Conservation (phyloP, 2,113 vertebrate species). For the Siniperca chuatsi region DNA sequence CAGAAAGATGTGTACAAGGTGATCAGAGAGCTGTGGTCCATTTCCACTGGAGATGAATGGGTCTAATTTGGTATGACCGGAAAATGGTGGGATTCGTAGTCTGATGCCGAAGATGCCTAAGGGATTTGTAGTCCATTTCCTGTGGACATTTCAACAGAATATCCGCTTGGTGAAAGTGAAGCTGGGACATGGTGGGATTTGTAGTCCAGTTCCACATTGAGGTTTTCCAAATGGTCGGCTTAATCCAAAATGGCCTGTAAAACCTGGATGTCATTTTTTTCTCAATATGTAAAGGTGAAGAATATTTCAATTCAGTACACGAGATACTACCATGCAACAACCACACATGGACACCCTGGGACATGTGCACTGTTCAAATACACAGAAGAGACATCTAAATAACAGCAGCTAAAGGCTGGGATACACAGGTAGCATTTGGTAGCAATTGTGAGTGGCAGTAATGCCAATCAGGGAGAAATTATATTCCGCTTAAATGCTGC, state of each 20-base stretch:
- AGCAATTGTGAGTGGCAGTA: conserved; percentile 24
- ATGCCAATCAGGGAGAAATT: neutral
- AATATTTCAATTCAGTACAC: conserved; percentile 61
- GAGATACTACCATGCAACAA: conserved; percentile 75
- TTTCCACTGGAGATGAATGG: neutral
- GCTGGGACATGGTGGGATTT: conserved; percentile 19
- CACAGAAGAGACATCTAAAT: conserved; percentile 67
- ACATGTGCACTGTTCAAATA: conserved; percentile 74
- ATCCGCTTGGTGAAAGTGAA: conserved; percentile 1
- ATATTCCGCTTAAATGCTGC: neutral
- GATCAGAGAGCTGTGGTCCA: conserved; percentile 14
- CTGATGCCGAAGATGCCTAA: neutral
- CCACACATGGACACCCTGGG: conserved; percentile 69
- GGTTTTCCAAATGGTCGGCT: neutral
- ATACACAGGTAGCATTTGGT: conserved; percentile 58
- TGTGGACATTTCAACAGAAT: conserved; percentile 15
- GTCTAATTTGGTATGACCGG: neutral
- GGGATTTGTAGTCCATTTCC: conserved; percentile 14
- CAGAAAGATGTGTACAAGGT: neutral
- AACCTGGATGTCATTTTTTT: conserved; percentile 4
- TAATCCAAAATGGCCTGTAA: conserved; percentile 34
- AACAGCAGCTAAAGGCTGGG: conserved; percentile 47
- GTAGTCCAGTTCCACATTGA: conserved; percentile 11
- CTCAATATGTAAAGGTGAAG: conserved; percentile 47
- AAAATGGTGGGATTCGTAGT: neutral